These are phyloP conservation scores for Enteromius afrohamiltoni DNA, from an alignment of 2,797 vertebrate genomes.

Conservation along the genomic window DNA sequence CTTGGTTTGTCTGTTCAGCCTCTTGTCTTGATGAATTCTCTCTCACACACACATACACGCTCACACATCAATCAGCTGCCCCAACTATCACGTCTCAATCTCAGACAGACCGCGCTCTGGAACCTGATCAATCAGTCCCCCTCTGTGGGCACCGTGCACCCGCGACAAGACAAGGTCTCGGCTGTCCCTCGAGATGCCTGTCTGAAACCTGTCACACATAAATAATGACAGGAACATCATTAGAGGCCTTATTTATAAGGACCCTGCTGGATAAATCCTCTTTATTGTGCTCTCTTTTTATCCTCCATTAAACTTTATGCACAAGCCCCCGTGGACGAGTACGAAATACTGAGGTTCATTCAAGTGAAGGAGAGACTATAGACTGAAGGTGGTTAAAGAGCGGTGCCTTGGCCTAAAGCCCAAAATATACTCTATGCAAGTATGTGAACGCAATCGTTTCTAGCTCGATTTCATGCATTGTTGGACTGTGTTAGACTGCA, in stretches of 20 bases:
- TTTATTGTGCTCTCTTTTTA: conserved; percentile 57
- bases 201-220: conserved; percentile 56
- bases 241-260: conserved; percentile 62
- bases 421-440: neutral
- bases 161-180: conserved; percentile 58
- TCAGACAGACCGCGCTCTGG: conserved; percentile 51
- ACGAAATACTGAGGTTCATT: conserved; percentile 46
- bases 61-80: conserved; percentile 48
- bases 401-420: conserved; percentile 6
- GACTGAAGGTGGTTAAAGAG: conserved; percentile 28
- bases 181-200: conserved; percentile 49
- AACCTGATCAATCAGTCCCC: conserved; percentile 57
- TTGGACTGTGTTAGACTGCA: neutral
- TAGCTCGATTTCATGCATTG: neutral
- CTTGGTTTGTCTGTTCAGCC: conserved; percentile 36
- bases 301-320: conserved; percentile 62
- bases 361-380: conserved; percentile 37
- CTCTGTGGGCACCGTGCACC: conserved; percentile 14
- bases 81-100: conserved; percentile 49
- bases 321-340: conserved; percentile 29
- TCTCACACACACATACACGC: neutral
- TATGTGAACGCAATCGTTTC: neutral
- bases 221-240: conserved; percentile 62
- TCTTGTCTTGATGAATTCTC: conserved; percentile 40
- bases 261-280: conserved; percentile 57